Base-by-base conservation (phyloP, 2,113 vertebrate genomes). In the Typhlomys cinereus region DNA sequence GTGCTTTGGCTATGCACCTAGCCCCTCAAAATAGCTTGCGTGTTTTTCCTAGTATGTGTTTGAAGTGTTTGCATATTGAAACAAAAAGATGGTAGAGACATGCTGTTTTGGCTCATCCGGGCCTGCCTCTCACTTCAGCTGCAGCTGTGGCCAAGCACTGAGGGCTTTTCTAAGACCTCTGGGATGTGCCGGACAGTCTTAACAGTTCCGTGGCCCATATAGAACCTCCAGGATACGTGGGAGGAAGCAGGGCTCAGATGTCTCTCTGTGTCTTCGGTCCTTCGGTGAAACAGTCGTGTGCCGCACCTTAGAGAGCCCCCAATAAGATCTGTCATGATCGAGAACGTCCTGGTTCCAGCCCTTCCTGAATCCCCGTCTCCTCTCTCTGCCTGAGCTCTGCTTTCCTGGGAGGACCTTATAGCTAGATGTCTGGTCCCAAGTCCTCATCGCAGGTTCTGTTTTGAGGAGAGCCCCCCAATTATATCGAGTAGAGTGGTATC, bases 101-200 rank as follows among this genome's bases (percentile, higher is more conserved):
- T 46, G 70, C 87, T 96, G 89, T 95, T 94, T 95, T 74, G 62
- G 73, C 80, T 69, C 14, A 18, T 79, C 36, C n/a, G 17, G 67
- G 17, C 44, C 64, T 44, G 31, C 83, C 62, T 88, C 73, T 78
- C 46, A 66, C 71, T 81, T 89, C 74, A 64, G 7, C 52, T 73
- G 74, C 34, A 34, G 69, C 69, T 50, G 39, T 36, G n/a, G 17
- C 62, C 54, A 73, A 86, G 48, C 44, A 57, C 20, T 46, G 50
- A 57, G 95, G 84, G 89, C 57, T 74, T 92, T 91, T 78, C 85
- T 88, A 84, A 94, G 75, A 71, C n/a, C 46, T 75, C 66, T 70
- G 36, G 59, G 11, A 79, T 85, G 50, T 85, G 57, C 27, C 46
- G 27, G 13, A 39, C 34, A 76, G n/a, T 10, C 41, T 17, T 54